A percentile compares a stretch with the other conserved stretches of the same genome.
phyloP scores from a whole-genome alignment of 64 coral and sea anemone genomes.

The Trachythela sp. region DNA sequence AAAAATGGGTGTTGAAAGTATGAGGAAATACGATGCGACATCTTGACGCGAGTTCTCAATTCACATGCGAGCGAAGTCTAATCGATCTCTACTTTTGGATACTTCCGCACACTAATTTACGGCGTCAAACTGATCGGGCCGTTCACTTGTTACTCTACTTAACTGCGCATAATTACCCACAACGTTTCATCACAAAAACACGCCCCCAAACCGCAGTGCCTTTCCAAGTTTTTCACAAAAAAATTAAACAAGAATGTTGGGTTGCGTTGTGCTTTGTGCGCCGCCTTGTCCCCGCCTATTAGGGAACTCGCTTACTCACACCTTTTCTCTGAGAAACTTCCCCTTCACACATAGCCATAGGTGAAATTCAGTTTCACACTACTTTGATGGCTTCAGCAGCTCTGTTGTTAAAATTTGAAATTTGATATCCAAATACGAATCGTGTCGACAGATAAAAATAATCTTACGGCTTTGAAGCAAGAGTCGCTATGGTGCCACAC shows the following conservation, averaged over 20 bases:
- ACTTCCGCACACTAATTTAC: neutral
- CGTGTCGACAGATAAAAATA: neutral
- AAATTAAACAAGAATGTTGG: neutral
- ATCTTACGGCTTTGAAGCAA: neutral
- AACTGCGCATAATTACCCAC: neutral
- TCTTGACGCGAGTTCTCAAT: neutral
- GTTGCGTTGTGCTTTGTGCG: no score
- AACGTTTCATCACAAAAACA: neutral
- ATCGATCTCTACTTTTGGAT: neutral
- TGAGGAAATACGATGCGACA: neutral
- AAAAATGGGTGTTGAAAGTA: neutral
- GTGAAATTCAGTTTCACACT: neutral
- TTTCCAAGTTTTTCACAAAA: neutral
- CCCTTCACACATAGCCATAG: neutral
- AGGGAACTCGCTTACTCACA: neutral
- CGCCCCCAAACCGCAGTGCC: neutral
- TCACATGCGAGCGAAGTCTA: neutral
- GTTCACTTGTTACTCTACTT: neutral
- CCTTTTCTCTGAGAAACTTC: neutral
- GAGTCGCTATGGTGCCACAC: neutral
- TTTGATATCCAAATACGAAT: neutral
- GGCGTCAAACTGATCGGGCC: neutral
- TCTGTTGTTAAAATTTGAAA: neutral
- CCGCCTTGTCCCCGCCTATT: neutral
- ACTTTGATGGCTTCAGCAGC: neutral